phyloP scores from a whole-genome alignment of 2,888 invertebrate species.

The Andrena bicolor region DNA sequence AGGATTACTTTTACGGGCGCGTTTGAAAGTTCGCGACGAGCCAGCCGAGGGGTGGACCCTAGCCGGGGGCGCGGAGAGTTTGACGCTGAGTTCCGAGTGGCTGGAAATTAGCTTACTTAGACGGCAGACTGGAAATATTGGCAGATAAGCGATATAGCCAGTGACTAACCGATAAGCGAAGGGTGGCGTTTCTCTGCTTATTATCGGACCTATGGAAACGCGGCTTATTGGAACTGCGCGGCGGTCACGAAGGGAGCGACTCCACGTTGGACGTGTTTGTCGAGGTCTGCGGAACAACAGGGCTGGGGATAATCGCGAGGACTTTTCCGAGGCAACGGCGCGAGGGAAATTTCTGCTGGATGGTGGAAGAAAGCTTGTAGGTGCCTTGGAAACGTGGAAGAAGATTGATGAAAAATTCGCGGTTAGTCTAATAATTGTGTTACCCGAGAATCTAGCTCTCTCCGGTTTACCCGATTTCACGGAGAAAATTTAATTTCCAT shows the following conservation, averaged over 20 bases:
- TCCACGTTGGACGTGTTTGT: constrained; percentile 10
- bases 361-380: background rate
- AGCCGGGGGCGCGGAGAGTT: constrained; percentile 9
- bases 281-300: background rate
- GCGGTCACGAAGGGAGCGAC: background rate
- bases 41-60: constrained; percentile 17
- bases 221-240: constrained; percentile 34
- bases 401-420: background rate
- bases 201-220: constrained; percentile 23
- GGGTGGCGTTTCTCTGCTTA: constrained; percentile 16
- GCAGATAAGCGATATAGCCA: constrained; percentile 71
- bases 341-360: background rate
- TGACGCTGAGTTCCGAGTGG: constrained; percentile 50
- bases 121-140: constrained; percentile 71
- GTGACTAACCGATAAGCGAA: constrained; percentile 39
- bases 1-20: constrained; percentile 76
- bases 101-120: constrained; percentile 76
- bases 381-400: too few species aligned
- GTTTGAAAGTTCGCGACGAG: constrained; percentile 75
- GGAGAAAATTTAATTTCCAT: constrained; percentile 22
- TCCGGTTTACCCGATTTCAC: constrained; percentile 8
- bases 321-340: too few species aligned
- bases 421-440: background rate
- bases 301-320: background rate
- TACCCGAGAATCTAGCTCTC: background rate